These are phyloP conservation scores for Dromius quadrimaculatus DNA, from an alignment of 2,888 invertebrate genomes.

Conservation along the genomic window DNA sequence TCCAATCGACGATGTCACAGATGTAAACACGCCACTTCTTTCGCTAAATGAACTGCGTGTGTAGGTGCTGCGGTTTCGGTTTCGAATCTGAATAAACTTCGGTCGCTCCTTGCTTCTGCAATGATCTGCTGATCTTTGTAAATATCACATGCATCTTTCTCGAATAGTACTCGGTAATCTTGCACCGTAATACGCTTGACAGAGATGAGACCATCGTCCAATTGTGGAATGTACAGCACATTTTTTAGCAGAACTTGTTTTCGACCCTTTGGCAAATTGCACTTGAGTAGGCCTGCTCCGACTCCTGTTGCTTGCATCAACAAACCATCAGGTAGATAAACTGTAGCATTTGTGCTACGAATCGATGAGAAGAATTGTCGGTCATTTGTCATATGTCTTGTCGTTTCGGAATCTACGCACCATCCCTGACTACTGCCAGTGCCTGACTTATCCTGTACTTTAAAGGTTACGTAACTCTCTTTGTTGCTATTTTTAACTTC, in stretches of 20 bases:
- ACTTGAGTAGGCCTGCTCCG: background rate
- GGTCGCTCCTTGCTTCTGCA: background rate
- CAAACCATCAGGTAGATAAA: conserved; percentile 4
- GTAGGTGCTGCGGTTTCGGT: background rate
- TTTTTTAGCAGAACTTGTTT: background rate
- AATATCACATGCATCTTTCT: too few species aligned
- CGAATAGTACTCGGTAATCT: too few species aligned
- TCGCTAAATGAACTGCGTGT: background rate
- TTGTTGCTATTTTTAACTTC: too few species aligned
- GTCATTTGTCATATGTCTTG: conserved; percentile 14
- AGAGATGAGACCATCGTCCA: conserved; percentile 4
- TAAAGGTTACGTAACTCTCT: too few species aligned
- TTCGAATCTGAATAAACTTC: background rate
- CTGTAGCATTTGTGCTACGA: conserved; percentile 4
- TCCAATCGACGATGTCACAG: background rate
- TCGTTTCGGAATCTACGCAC: conserved; percentile 1
- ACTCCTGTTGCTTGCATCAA: conserved; percentile 1
- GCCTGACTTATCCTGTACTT: background rate
- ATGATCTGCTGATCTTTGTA: background rate
- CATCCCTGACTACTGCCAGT: background rate
- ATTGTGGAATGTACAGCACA: conserved; percentile 6
- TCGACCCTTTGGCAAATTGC: background rate
- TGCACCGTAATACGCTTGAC: too few species aligned
- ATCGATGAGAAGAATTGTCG: background rate
- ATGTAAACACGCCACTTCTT: background rate